These are phyloP conservation scores for Plotosus lineatus DNA, from an alignment of 2,113 vertebrate species.

Conservation along the genomic window DNA sequence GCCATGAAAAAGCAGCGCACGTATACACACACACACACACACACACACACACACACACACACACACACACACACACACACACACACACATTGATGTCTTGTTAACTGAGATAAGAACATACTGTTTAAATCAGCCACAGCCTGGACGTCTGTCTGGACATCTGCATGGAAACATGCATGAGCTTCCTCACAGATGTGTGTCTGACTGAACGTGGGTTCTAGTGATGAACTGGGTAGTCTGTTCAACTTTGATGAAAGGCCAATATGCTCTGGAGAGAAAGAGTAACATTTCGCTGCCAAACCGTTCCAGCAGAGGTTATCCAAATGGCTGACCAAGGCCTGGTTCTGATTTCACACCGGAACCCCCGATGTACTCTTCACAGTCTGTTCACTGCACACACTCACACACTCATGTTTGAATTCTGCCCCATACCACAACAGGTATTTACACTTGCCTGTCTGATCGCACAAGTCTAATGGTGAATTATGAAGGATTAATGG, in stretches of 20 bases:
- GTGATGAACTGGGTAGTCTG: conserved; percentile 36
- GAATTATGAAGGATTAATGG: conserved; percentile 63
- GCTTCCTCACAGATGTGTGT: conserved; percentile 41
- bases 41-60: background rate
- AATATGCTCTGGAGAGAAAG: conserved; percentile 57
- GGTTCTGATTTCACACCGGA: conserved; percentile 74
- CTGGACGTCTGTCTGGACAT: conserved; percentile 28
- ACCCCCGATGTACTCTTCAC: conserved; percentile 23
- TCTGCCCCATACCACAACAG: conserved; percentile 65
- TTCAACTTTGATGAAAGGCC: conserved; percentile 51
- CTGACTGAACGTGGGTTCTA: conserved; percentile 19
- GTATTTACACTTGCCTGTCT: conserved; percentile 64
- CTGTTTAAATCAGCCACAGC: conserved; percentile 40
- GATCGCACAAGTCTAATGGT: conserved; percentile 59
- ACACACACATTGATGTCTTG: conserved; percentile 34
- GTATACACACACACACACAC: conserved; percentile 25
- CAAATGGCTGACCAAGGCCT: conserved; percentile 61
- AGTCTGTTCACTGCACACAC: conserved; percentile 42
- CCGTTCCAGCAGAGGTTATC: conserved; percentile 68
- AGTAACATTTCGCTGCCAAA: conserved; percentile 72
- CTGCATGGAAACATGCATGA: conserved; percentile 27
- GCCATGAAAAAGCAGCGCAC: background rate
- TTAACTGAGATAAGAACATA: conserved; percentile 43
- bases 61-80: conserved; percentile 21
- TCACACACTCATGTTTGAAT: conserved; percentile 43